Base-by-base conservation (phyloP, 2,797 vertebrate genomes). In the Glossophaga mutica region DNA sequence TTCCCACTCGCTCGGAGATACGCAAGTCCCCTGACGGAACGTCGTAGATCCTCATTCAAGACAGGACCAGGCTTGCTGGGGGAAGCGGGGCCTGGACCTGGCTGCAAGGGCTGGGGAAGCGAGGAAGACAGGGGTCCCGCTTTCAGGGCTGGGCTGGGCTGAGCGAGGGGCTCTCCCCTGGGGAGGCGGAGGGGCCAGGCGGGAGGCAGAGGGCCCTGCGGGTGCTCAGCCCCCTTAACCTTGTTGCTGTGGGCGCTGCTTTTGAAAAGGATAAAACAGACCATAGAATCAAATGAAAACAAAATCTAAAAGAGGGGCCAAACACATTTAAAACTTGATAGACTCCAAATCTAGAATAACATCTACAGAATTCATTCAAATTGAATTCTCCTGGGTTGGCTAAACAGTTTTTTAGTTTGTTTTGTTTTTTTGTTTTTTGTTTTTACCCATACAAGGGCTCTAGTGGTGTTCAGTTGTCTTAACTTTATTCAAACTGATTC, bases 331-430 rank as follows among this genome's bases (percentile, higher is more conserved):
- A 78, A 82, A 91, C 48, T 39, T 32, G 22, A 85, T 52, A 59
- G 10, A 55, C 46, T 24, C 39, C 78, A 76, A 79, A 70, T 50
- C 24, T 44, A 52, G 37, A 93, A 87, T 62, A 74, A 57, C 8
- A 91, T 18, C 59, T 59, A 76, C 9, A 71, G 50, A 84, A 77
- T 95, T 92, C 73, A 89, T 86, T 93, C 44, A 76, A 57, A 26
- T 18, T 46, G 59, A 91, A 62, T 92, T 57, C 39, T 71, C 52
- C 16, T 59, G 57, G 57, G 26, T 59, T 59, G 16, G 26, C 57
- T 29, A 12, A 29, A 26, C 57, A 29, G 57, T 59, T 59, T 29
- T 59, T 55, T 59, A 14, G 57, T 59, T 29, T 59, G 3, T 10
- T 59, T 29, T 29, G 29, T 59, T 29, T 59, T 10, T 59, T 29